Percentiles rank a stretch among this genome's conserved stretches.
Evolutionary conservation across 1,140 invertebrate species (phyloP).

Genomic region (Trialeurodes vaporariorum): DNA sequence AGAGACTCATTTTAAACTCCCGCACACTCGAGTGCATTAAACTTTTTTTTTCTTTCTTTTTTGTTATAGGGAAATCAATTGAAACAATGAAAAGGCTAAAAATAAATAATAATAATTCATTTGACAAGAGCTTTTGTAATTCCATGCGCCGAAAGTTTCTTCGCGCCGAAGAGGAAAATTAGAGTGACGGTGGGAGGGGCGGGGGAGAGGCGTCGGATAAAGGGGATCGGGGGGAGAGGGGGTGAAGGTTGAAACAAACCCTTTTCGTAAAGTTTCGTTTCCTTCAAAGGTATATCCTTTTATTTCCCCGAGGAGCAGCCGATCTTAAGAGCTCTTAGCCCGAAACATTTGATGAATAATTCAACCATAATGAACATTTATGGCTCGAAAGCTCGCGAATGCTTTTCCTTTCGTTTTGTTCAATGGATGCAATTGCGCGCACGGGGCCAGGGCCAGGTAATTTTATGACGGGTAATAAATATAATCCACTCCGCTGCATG

Average conservation of each 20-base stretch:
- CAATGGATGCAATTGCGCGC: too few relatives aligned
- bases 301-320: background rate
- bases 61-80: background rate
- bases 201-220: too few relatives aligned
- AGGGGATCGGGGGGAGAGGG: too few relatives aligned
- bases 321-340: background rate
- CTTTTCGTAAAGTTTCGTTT: background rate
- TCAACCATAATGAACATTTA: background rate
- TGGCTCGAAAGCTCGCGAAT: background rate
- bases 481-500: background rate
- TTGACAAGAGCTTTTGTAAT: background rate
- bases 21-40: background rate
- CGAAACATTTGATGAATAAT: background rate
- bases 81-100: background rate
- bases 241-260: too few relatives aligned
- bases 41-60: too few relatives aligned
- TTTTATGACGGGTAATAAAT: constrained; percentile 1
- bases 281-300: background rate
- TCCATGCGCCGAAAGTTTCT: background rate
- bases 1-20: background rate
- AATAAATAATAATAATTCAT: constrained; percentile 1
- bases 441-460: background rate
- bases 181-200: background rate
- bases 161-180: background rate
- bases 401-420: background rate